A percentile compares a stretch with the other conserved stretches of the same genome.
These are phyloP conservation scores for Pogoniulus pusillus DNA, from an alignment of 2,797 vertebrate genomes.

Conservation along the genomic window DNA sequence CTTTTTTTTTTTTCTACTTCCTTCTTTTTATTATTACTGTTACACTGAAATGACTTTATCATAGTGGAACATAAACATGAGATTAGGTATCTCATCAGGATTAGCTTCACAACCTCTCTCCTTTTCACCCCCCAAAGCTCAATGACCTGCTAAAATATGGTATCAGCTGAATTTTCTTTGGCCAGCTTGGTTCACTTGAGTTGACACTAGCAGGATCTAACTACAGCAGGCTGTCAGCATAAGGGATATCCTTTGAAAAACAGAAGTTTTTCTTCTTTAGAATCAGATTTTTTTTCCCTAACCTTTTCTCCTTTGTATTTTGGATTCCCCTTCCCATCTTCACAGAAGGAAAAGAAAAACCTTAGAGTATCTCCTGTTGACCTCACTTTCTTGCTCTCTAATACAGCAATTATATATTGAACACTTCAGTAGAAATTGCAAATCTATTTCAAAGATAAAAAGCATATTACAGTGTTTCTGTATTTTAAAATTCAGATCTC, in stretches of 20 bases:
- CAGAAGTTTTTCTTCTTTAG: conserved; percentile 61
- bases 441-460: background rate
- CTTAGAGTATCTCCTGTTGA: background rate
- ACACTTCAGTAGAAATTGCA: background rate
- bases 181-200: conserved; percentile 68
- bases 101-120: conserved; percentile 68
- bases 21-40: conserved; percentile 62
- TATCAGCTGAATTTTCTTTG: conserved; percentile 78
- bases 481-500: background rate
- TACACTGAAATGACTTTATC: conserved; percentile 61
- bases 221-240: conserved; percentile 75
- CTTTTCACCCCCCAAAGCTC: conserved; percentile 68
- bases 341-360: background rate
- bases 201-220: conserved; percentile 67
- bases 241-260: conserved; percentile 83
- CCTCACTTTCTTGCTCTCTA: background rate
- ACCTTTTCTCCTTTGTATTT: conserved; percentile 19
- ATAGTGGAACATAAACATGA: conserved; percentile 73
- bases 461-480: background rate
- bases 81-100: conserved; percentile 71
- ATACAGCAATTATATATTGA: background rate
- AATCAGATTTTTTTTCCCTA: conserved; percentile 9
- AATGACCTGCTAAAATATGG: conserved; percentile 68
- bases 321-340: background rate
- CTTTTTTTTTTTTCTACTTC: conserved; percentile 64